Conservation (phyloP, 2,888 invertebrate species). For the Xylocampa areola region DNA sequence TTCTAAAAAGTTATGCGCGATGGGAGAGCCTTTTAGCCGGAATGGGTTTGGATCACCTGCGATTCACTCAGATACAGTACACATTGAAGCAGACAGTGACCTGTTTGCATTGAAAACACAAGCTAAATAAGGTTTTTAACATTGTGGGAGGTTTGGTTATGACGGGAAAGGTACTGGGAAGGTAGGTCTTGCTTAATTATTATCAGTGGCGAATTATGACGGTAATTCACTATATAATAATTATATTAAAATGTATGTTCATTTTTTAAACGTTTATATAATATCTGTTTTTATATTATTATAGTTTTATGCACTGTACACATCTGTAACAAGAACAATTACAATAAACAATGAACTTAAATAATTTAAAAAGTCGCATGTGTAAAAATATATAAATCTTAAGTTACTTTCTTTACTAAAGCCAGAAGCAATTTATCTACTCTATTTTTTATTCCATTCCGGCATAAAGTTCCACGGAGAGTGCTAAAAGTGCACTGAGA, state of each 20-base stretch:
- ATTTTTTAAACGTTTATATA: too few relatives aligned
- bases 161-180: background rate
- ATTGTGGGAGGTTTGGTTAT: background rate
- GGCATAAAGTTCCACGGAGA: constrained; percentile 34
- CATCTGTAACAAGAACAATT: too few relatives aligned
- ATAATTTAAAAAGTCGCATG: too few relatives aligned
- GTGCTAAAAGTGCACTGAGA: constrained; percentile 37
- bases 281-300: too few relatives aligned
- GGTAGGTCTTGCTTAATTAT: too few relatives aligned
- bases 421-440: constrained; percentile 42
- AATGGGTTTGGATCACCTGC: constrained; percentile 65
- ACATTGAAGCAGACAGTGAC: constrained; percentile 63
- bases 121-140: constrained; percentile 14
- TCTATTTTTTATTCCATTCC: constrained; percentile 48
- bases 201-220: too few relatives aligned
- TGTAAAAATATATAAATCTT: constrained; percentile 21
- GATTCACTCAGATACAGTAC: constrained; percentile 62
- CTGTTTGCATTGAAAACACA: constrained; percentile 58
- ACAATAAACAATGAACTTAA: too few relatives aligned
- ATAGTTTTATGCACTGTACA: too few relatives aligned
- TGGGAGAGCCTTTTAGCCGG: constrained; percentile 67
- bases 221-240: too few relatives aligned
- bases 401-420: constrained; percentile 18
- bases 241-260: too few relatives aligned
- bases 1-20: constrained; percentile 61